Evolutionary conservation across 2,797 vertebrate genomes (phyloP).

Genomic region (Neopelma chrysocephalum): DNA sequence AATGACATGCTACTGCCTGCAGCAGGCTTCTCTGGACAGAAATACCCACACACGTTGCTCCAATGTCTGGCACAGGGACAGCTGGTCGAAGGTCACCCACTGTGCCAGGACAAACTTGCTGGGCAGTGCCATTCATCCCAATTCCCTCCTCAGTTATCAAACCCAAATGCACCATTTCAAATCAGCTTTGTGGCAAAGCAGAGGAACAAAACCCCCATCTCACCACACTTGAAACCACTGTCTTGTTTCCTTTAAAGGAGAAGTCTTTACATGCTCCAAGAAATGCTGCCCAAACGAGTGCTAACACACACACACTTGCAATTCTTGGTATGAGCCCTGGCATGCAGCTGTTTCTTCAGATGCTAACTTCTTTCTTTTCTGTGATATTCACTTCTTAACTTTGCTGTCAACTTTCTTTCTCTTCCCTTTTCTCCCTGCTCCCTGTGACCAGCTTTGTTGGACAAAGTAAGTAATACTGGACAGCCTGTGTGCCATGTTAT

Average conservation of each 20-base stretch:
- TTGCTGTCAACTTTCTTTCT: not conserved
- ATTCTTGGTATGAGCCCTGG: not conserved
- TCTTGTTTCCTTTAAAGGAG: constrained; percentile 13
- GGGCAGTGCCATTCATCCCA: not conserved
- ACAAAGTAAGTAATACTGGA: not conserved
- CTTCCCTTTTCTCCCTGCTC: not conserved
- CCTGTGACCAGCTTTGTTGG: not conserved
- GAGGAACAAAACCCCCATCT: not conserved
- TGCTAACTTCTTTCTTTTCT: not conserved
- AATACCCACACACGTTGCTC: not conserved
- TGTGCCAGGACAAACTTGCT: not conserved
- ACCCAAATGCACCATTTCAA: not conserved
- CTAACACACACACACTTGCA: not conserved
- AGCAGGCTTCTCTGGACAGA: not conserved
- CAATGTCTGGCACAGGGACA: not conserved
- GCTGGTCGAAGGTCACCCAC: not conserved
- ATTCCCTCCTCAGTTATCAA: not conserved
- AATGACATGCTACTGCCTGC: not conserved
- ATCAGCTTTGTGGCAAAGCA: not conserved
- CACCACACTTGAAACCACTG: not conserved
- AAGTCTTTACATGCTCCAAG: not conserved
- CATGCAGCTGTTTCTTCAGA: not conserved
- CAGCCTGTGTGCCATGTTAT: not conserved
- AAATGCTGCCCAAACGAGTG: not conserved
- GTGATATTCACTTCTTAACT: not conserved